These are phyloP conservation scores for Macropus fuliginosus DNA, from an alignment of 2,797 vertebrate genomes.

Conservation along the genomic window DNA sequence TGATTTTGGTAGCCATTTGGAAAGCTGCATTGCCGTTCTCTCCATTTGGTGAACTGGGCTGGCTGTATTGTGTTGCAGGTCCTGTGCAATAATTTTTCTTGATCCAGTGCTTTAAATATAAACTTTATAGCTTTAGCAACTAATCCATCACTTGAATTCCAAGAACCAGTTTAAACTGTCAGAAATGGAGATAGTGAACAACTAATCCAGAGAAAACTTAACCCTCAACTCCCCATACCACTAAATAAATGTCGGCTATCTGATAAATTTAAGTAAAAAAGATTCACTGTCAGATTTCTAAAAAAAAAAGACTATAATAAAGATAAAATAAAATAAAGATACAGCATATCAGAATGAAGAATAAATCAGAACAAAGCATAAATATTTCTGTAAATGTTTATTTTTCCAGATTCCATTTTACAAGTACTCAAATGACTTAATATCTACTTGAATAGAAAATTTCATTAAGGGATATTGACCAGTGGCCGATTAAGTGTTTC, in stretches of 20 bases:
- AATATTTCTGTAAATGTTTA: background rate
- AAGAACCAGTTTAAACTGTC: background rate
- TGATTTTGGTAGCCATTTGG: constrained; percentile 14
- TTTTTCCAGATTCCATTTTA: background rate
- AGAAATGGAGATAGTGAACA: background rate
- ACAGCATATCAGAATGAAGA: background rate
- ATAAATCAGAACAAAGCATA: constrained; percentile 26
- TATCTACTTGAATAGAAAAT: background rate
- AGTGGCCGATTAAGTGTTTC: background rate
- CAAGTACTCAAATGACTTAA: background rate
- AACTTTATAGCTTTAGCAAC: background rate
- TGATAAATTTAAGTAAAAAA: background rate
- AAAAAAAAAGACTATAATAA: background rate
- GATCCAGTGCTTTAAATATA: background rate
- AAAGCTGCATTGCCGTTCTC: background rate
- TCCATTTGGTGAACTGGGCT: background rate
- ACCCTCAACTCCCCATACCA: background rate
- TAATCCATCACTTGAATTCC: background rate
- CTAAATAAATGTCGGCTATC: background rate
- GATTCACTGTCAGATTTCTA: constrained; percentile 9
- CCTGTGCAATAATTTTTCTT: constrained; percentile 21
- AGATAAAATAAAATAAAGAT: background rate
- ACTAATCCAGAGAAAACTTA: constrained; percentile 25
- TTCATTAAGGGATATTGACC: background rate
- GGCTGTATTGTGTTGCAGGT: constrained; percentile 1